phyloP scores from a whole-genome alignment of 30 jellyfish, hydroid and myxozoan species.

The Phacellophora camtschatica region DNA sequence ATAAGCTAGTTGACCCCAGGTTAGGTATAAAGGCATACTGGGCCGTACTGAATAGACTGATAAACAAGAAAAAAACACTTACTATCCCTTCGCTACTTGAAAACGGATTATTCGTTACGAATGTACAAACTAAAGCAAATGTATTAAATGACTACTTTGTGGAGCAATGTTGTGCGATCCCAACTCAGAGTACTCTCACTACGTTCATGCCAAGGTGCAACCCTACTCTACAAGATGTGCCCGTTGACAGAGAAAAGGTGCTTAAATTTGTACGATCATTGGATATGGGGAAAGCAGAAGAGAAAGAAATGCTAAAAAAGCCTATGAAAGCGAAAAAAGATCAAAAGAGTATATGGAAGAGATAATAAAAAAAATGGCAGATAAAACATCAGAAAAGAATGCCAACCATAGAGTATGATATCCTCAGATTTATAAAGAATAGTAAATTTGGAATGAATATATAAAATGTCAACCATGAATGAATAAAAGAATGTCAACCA shows the following conservation, averaged over 20 bases:
- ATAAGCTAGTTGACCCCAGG: not conserved
- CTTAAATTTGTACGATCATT: constrained; percentile 14
- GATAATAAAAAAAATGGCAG: no score
- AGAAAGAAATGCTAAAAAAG: no score
- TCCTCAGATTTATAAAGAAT: no score
- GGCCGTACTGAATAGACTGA: not conserved
- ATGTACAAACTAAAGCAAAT: constrained; percentile 27
- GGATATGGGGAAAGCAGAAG: constrained; percentile 42
- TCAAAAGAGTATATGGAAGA: no score
- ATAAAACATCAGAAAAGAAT: no score
- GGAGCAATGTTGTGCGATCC: constrained; percentile 24
- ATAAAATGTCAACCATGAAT: no score
- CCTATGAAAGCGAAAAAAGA: no score
- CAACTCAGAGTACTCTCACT: constrained; percentile 26
- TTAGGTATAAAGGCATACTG: constrained; percentile 11
- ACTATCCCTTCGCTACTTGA: constrained; percentile 44
- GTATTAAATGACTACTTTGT: constrained; percentile 30
- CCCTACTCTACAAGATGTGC: not conserved
- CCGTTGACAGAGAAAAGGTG: constrained; percentile 19
- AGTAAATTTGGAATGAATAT: no score
- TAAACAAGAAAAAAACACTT: not conserved
- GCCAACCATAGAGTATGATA: no score
- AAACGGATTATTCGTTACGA: constrained; percentile 16
- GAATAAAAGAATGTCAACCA: no score
- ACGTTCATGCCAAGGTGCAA: not conserved